Evolutionary conservation across 2,797 vertebrate species (phyloP).

Genomic region (Ctenopoma multispine): DNA sequence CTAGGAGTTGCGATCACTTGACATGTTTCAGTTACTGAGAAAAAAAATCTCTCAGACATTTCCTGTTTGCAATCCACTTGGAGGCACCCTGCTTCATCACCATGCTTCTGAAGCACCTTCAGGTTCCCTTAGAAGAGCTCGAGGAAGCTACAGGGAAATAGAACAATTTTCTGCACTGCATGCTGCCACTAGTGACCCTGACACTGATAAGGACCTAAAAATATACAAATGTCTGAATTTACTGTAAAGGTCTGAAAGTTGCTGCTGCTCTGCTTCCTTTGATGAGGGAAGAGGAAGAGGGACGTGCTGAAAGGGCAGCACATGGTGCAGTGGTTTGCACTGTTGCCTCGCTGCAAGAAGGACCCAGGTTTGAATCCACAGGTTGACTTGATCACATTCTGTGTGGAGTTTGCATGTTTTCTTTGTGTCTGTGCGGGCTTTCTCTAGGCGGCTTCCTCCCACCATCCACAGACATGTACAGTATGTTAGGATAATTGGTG

Average conservation of each 20-base stretch:
- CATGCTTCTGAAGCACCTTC: slow-evolving; percentile 12
- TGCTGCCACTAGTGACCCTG: slow-evolving; percentile 38
- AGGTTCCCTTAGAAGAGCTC: slow-evolving; percentile 28
- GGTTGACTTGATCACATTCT: too few relatives aligned
- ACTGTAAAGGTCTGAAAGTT: slow-evolving; percentile 26
- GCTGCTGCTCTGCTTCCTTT: slow-evolving; percentile 16
- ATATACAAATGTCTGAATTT: slow-evolving; percentile 33
- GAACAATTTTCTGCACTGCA: slow-evolving; percentile 31
- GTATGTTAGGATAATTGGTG: too few relatives aligned
- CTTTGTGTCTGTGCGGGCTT: too few relatives aligned
- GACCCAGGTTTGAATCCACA: too few relatives aligned
- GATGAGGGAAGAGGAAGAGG: too few relatives aligned
- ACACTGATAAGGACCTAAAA: slow-evolving; percentile 48
- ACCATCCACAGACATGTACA: too few relatives aligned
- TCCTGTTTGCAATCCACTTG: slow-evolving; percentile 13
- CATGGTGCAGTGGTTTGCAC: too few relatives aligned
- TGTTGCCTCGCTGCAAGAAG: too few relatives aligned
- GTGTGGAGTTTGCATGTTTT: too few relatives aligned
- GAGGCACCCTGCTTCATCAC: background rate
- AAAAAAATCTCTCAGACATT: slow-evolving; percentile 9
- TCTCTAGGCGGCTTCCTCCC: too few relatives aligned
- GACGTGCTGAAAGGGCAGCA: too few relatives aligned
- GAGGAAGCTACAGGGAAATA: slow-evolving; percentile 34
- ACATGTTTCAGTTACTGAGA: background rate
- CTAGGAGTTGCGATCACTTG: background rate